Base-by-base conservation (phyloP, 2,888 invertebrate species). In the Cyclophora punctaria region DNA sequence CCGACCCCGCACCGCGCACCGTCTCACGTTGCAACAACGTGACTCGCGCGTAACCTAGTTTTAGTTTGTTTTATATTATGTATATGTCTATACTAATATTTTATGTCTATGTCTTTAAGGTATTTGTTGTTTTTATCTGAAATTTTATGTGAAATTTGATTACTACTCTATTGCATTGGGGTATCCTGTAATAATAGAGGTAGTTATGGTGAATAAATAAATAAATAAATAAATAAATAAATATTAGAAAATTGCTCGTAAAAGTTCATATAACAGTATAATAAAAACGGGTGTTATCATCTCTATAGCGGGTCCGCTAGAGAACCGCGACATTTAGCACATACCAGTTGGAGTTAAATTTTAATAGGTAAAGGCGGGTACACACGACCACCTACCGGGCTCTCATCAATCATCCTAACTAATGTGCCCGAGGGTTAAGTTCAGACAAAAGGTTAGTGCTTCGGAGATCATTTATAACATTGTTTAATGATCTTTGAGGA, bases 311-410 rank as follows among this genome's bases (percentile, higher is more conserved):
- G 50, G 37, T 37, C 37, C 37, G 37, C 49, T 51, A 57, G 50
- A 66, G 67, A 67, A 61, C 68, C 71, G 69, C 70, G 74, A 73
- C 73, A 71, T 73, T 76, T 70, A 78, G 75, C 78, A 72, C 75
- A 66, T 67, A 67, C 63, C 69, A 65, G 62, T 66, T 60, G 54
- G 63, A 64, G 67, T 68, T 68, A 71, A 69, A 69, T 65, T 67
- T 67, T 75, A 75, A 77, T 73, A 71, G 72, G 61, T 55, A 57
- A 59, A 60, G 62, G 55, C 58, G 57, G 56, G 58, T 57, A 55
- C 60, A 62, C 59, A 59, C 60, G 56, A 49, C 55, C 59, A 56
- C 59, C 61, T 58, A 58, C 51, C n/a, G 42, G 45, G 44, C 7
- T 47, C 46, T 59, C 63, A 71, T 73, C 69, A 66, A 73, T 73